These are phyloP conservation scores for Saimiri boliviensis DNA, from an alignment of 2,113 vertebrate genomes.

Conservation along the genomic window DNA sequence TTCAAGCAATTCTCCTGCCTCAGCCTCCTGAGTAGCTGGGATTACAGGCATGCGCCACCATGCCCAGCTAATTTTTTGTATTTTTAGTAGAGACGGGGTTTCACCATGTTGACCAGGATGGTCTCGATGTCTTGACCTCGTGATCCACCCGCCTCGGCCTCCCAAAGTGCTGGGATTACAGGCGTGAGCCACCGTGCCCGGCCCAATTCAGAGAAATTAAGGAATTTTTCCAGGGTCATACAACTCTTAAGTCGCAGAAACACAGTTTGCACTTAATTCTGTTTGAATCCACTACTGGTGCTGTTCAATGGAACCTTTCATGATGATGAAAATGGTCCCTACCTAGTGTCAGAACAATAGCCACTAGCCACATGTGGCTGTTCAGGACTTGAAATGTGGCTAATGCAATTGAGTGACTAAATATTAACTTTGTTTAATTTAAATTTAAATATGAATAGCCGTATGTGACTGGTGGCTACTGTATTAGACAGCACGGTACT, in stretches of 20 bases:
- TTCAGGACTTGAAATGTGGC: neutral
- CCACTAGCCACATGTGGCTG: neutral
- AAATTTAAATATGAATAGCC: neutral
- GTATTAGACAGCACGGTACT: neutral
- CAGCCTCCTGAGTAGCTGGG: no score
- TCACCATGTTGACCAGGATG: no score
- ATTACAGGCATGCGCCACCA: no score
- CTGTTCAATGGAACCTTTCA: neutral
- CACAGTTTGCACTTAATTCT: neutral
- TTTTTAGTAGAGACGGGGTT: no score
- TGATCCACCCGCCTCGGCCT: no score
- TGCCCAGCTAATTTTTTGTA: no score
- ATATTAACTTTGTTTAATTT: neutral
- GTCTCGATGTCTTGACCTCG: no score
- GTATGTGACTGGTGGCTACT: neutral
- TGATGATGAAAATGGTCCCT: neutral
- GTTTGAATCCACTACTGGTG: neutral
- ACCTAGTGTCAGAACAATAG: neutral
- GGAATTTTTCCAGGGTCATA: neutral
- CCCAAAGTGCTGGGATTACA: no score
- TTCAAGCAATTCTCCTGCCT: no score
- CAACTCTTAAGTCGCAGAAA: neutral
- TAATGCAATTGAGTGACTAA: neutral
- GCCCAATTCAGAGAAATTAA: neutral
- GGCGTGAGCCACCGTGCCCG: no score